Evolutionary conservation across 30 jellyfish, hydroid and myxozoan genomes (phyloP), one percentile per base, ranked within the genome.

Genomic region (Nemopilema nomurai): DNA sequence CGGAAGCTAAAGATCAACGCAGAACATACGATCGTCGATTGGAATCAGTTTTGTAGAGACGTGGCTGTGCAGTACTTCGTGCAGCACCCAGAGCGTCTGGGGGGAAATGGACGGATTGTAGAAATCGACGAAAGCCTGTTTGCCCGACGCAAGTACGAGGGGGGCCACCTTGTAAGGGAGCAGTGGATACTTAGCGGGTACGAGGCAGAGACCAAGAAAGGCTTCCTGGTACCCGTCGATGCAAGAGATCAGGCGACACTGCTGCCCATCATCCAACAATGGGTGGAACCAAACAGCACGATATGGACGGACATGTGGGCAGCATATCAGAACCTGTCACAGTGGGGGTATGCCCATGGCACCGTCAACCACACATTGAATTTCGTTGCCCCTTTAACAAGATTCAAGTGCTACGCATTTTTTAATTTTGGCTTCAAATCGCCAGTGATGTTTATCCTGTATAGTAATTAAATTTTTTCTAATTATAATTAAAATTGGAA

Each of bases 301-400:
- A 74, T 72, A 33, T 74, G 90, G 90, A 30, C 89, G 32, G 90
- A 82, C 25, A 33, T 68, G 79, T 49, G 87, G 87, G 91, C 77
- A 22, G 91, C 85, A n/a, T 82, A 82, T 88, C 51, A 53, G 30
- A 28, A 69, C 21, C 33, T 82, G 29, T 79, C 86, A 26, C 57
- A 33, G 27, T 32, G 8, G 18, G 88, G 85, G 23, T 82, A 67
- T 52, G 75, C 30, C 16, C 91, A 82, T 32, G 88, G 88, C 24
- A 32, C 85, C 51, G 91, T 82, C 31, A 82, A 82, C 64, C 91
- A n/a, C n/a, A n/a, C n/a, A n/a, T 67, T 49, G 51, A 68, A 28
- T 67, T 67, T 41, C 57, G 21, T 66, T 85, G 94, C 76, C 75
- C 94, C 94, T 23, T 69, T 24, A n/a, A 85, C 89, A 18, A 24